Evolutionary conservation across 2,888 invertebrate species (phyloP), one percentile per base, ranked within the genome.

Genomic region (Chrysodeixis includens): DNA sequence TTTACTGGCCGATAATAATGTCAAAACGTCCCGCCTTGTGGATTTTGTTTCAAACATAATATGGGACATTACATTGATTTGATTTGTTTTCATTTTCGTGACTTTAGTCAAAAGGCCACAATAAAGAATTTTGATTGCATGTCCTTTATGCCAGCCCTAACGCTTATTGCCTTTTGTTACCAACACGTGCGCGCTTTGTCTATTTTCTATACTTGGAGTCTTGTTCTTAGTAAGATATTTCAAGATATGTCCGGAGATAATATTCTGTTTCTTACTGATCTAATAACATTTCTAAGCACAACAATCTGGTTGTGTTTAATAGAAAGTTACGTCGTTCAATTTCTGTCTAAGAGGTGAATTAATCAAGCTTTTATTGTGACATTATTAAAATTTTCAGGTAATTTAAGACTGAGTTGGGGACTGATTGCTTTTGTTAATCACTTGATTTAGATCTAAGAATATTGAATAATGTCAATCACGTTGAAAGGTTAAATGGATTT

Each of bases 181-280:
- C 56, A 63, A 70, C 75, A 79, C 69, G 78, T 77, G 78, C 64
- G 75, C 66, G 61, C 66, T 62, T 79, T 70, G 78, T 79, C 78
- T 72, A 65, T 79, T 79, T 79, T 77, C 75, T 70, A 72, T 69
- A 70, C 68, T 67, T 64, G 63, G 62, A 68, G 56, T 68, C 52
- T 75, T 58, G 78, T 73, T 59, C 67, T 63, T 62, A 61, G 53
- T 64, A 44, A 68, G 63, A 78, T 69, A 56, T 63, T 64, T 58
- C 66, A 59, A 52, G 66, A 69, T 69, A 51, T 56, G 53, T 74
- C 54, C 58, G 12, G 32, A 62, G 59, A 66, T 74, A 74, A 62
- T 74, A 71, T 73, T 66, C 44, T 30, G 51, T 54, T 59, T 66
- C 55, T 40, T 30, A 62, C n/a, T 40, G 16, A 10, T 20, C 10